Evolutionary conservation across 2,113 vertebrate species (phyloP).

Genomic region (Elgaria multicarinata): DNA sequence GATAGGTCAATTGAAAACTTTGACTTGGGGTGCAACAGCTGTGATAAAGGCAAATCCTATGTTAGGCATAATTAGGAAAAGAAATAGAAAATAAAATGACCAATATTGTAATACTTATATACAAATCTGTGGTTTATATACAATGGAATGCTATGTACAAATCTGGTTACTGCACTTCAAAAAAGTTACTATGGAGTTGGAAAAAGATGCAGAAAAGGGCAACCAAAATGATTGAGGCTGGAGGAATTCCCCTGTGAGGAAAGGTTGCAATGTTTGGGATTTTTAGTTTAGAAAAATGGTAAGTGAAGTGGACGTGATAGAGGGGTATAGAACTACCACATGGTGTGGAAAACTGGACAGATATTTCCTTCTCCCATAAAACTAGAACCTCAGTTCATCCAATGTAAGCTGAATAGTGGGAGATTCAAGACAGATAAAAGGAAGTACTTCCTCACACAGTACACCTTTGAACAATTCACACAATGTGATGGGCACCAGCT

Average conservation of each 20-base stretch:
- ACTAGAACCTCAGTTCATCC: no score
- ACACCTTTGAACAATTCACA: no score
- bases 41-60: background rate
- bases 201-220: background rate
- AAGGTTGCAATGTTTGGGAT: background rate
- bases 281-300: background rate
- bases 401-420: no score
- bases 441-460: no score
- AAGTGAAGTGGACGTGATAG: background rate
- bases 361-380: no score
- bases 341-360: background rate
- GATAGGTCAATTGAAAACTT: no score
- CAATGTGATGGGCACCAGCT: no score
- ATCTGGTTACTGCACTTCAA: background rate
- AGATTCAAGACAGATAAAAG: no score
- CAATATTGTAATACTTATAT: no score
- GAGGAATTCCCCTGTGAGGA: background rate
- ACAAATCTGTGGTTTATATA: no score
- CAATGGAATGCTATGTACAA: background rate
- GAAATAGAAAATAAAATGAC: background rate
- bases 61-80: background rate
- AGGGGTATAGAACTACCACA: background rate
- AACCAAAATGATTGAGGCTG: background rate
- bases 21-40: background rate
- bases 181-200: background rate